Conservation (phyloP, 2,113 vertebrate genomes). For the Petaurus breviceps region DNA sequence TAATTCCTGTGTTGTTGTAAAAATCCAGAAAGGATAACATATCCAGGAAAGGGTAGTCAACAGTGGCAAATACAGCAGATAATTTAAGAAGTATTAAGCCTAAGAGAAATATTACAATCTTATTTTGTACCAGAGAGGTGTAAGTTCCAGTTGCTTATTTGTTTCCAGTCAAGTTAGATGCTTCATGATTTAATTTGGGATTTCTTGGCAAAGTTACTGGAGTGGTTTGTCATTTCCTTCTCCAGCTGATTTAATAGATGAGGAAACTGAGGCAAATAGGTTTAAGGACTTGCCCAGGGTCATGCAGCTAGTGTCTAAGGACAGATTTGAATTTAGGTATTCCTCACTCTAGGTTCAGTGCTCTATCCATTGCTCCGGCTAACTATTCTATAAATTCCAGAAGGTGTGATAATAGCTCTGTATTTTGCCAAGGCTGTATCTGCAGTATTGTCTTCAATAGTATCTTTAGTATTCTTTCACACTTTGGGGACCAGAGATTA, state of each 20-base stretch:
- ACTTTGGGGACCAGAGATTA: neutral
- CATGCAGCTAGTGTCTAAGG: neutral
- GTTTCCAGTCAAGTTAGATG: neutral
- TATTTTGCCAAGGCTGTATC: neutral
- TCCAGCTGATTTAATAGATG: neutral
- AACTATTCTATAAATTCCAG: neutral
- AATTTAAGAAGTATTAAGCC: neutral
- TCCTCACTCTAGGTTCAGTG: no score
- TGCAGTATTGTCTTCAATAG: neutral
- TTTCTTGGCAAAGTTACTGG: neutral
- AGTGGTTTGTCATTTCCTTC: neutral
- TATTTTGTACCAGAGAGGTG: neutral
- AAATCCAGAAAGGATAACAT: no score
- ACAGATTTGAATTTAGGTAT: neutral
- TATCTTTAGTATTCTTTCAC: neutral
- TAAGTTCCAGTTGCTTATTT: neutral
- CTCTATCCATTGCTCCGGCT: neutral
- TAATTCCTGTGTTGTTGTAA: no score
- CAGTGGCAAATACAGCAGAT: neutral
- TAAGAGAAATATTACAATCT: neutral
- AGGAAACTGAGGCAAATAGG: neutral
- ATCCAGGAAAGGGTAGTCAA: neutral
- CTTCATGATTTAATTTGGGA: neutral
- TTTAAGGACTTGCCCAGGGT: neutral
- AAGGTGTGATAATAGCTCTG: neutral